Base-by-base conservation (phyloP, 92 coral and sea anemone genomes). In the Siderastrea radians region DNA sequence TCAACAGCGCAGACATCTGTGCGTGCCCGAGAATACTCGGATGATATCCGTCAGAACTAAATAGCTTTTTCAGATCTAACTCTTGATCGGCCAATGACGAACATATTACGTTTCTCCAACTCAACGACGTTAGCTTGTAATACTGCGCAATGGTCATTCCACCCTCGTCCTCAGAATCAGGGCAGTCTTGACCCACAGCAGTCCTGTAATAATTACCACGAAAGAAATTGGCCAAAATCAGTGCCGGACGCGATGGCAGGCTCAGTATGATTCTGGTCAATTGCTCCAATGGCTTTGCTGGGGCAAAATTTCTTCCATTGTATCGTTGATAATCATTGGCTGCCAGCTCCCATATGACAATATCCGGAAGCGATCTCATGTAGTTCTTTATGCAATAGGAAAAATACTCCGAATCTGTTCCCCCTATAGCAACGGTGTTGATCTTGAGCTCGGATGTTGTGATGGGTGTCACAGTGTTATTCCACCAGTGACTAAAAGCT, bases 1-100 rank as follows among this genome's bases (percentile, higher is more conserved):
- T 94, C 85, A 98, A 81, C 6, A 98, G 87, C 53, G 91, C 84
- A 10, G 99, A 98, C 83, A 93, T 93, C 84, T 98, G 99, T 57
- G 98, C 98, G 84, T 98, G 99, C 15, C 99, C 99, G 16, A 96
- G 93, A 3, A 98, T 89, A 84, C 97, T 95, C 5, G 99, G 99
- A 62, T 98, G 99, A 57, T 95, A 95, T 0, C 98, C 99, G 78
- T 98, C 99, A 10, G 93, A 93, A 72, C 99, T 93, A 90, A 98
- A 98, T 58, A 98, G 86, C 51, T 87, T 89, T 72, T 81, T 60
- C 3, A 93, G 77, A 1, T 89, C 75, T 68, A 95, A 55, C 5
- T 87, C 80, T 9, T 84, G 79, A 1, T 76, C 87, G 10, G 70
- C 53, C 9, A 64, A 67, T 44, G 88, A 71, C 12, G 94, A 95